Evolutionary conservation across 2,888 invertebrate genomes (phyloP), one percentile per base, ranked within the genome.

Genomic region (Drosophila phalerata): DNA sequence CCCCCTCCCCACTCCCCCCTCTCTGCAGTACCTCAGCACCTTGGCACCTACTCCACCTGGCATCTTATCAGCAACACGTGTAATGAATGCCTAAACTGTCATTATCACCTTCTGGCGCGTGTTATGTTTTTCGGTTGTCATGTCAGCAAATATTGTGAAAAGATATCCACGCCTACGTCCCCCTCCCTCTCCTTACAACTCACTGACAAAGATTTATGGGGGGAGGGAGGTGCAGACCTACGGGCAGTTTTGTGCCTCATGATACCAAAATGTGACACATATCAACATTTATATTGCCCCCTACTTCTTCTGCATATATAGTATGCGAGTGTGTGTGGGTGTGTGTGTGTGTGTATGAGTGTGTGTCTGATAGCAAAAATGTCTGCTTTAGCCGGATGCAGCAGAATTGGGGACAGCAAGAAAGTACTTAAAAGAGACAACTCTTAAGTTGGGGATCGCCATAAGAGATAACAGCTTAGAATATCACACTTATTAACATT

Each of bases 51-150:
- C 48, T n/a, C 43, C 49, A 74, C 66, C 81, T 78, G 74, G 25
- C 77, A 55, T 58, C 81, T 86, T 86, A 86, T 86, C 86, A 81
- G 89, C 85, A 88, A 86, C 88, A 86, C 86, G 88, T 86, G 86
- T 88, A 86, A 86, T 88, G 88, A 86, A 88, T 86, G 88, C 87
- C 83, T 86, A 88, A 86, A 88, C 85, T 88, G 87, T 82, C 88
- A 86, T 86, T 88, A 86, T 86, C 86, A 85, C 86, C 86, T 85
- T 81, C 76, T 65, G 75, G 77, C 51, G 73, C 74, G 69, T 77
- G 74, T 78, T 85, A 86, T 86, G 87, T 85, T 86, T 84, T 81
- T 82, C 75, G 85, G 82, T 88, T 88, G 85, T 86, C 85, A 86
- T 86, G 85, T 86, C 85, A 88, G 88, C 88, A 86, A 88, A 86